A percentile compares a stretch with the other conserved stretches of the same genome.
Evolutionary conservation across 2,797 vertebrate genomes (phyloP).

Genomic region (Aldrovandia affinis): DNA sequence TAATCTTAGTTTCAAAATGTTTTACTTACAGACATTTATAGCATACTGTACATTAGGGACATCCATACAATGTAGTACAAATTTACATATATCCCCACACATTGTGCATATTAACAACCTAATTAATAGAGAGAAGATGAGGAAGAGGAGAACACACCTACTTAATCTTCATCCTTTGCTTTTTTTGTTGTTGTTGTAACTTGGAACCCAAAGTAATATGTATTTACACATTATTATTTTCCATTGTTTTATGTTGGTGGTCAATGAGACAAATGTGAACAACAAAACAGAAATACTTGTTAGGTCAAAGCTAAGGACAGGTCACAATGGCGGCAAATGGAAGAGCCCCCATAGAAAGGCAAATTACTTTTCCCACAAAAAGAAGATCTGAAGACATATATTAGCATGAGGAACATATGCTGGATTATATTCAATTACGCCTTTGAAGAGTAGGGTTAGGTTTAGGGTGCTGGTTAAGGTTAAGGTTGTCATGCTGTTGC

Average conservation of each 20-base stretch:
- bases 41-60: too few relatives aligned
- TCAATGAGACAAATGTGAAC: neutral
- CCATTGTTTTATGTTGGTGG: neutral
- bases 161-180: neutral
- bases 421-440: neutral
- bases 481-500: neutral
- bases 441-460: neutral
- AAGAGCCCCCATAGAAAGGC: neutral
- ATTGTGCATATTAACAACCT: too few relatives aligned
- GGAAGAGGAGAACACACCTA: too few relatives aligned
- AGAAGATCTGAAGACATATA: neutral
- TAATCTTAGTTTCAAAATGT: too few relatives aligned
- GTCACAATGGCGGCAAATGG: neutral
- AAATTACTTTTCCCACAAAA: neutral
- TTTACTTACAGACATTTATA: too few relatives aligned
- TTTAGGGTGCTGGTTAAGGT: constrained; percentile 14
- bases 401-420: neutral
- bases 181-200: too few relatives aligned
- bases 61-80: too few relatives aligned
- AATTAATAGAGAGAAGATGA: too few relatives aligned
- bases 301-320: neutral
- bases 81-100: too few relatives aligned
- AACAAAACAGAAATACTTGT: neutral
- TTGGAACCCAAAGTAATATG: too few relatives aligned
- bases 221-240: too few relatives aligned